Base-by-base conservation (phyloP, 2,113 vertebrate genomes). In the Gracilinanus agilis region DNA sequence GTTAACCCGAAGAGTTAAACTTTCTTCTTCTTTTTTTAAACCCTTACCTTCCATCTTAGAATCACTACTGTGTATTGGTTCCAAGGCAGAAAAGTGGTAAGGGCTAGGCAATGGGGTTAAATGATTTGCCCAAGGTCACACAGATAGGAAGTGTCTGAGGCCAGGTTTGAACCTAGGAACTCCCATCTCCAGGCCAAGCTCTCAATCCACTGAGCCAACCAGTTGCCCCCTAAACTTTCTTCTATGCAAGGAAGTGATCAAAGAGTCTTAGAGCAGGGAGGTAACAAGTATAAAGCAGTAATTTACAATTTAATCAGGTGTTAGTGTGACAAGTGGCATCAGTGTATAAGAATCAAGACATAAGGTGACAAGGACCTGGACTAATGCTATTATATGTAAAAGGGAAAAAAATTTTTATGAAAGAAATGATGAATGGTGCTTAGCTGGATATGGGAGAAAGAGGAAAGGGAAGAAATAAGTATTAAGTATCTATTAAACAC, bases 211-310 rank as follows among this genome's bases (percentile, higher is more conserved):
- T 49, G 49, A 49, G 49, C 2, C 49, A 49, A 2, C 49, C 49
- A 49, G 49, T 5, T 49, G 49, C 3, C 5, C 49, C 49, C 29
- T 67, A 13, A 4, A 67, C 29, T 67, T 67, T 19, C 13, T 67
- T 13, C 29, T n/a, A 1, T 67, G 19, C 34, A 6, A 89, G 25
- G 0, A 92, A 92, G 95, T 75, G 91, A 88, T 12, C 24, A 5
- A 55, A 54, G 61, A 19, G 55, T 97, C 95, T 21, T 94, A 61
- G 93, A 94, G 13, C 25, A 96, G 56, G n/a, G 53, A 44, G 44
- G 1, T 95, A 40, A 89, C 11, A 55, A 27, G 8, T 16, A 3
- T 11, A 44, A 91, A 92, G 54, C 58, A 89, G 91, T 58, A 89
- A 53, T 94, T 92, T 92, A 96, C 53, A 44, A 93, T 67, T n/a